Evolutionary conservation across 2,888 invertebrate species (phyloP).

Genomic region (Cryptosula pallasiana): DNA sequence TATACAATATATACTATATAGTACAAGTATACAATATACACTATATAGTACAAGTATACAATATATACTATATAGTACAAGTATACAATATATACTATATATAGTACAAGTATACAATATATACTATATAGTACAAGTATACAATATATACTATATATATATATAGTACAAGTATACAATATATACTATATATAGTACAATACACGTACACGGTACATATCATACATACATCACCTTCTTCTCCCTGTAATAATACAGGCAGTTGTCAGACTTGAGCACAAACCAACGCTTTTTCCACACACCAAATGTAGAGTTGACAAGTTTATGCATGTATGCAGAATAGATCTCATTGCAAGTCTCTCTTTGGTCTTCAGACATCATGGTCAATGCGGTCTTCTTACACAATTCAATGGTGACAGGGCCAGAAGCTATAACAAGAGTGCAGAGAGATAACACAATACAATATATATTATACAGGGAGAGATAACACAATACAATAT

Average conservation of each 20-base stretch:
- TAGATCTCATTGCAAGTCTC: conserved; percentile 29
- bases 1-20: no score
- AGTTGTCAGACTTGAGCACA: conserved; percentile 81
- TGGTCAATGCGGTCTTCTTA: background rate
- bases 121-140: no score
- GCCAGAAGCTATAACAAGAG: background rate
- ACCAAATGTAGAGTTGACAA: conserved; percentile 34
- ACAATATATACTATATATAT: no score
- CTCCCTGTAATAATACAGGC: conserved; percentile 89
- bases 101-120: no score
- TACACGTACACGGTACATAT: background rate
- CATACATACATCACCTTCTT: conserved; percentile 63
- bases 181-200: background rate
- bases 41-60: no score
- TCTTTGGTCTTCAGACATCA: background rate
- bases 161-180: no score
- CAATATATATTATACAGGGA: no score
- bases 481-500: no score
- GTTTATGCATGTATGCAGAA: conserved; percentile 43
- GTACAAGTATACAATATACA: no score
- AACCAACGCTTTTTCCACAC: conserved; percentile 86
- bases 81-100: no score
- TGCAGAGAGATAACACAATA: no score
- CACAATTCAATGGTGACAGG: background rate
- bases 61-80: no score